Base-by-base conservation (phyloP, 23 tunicate genomes). In the Trididemnum clinides region DNA sequence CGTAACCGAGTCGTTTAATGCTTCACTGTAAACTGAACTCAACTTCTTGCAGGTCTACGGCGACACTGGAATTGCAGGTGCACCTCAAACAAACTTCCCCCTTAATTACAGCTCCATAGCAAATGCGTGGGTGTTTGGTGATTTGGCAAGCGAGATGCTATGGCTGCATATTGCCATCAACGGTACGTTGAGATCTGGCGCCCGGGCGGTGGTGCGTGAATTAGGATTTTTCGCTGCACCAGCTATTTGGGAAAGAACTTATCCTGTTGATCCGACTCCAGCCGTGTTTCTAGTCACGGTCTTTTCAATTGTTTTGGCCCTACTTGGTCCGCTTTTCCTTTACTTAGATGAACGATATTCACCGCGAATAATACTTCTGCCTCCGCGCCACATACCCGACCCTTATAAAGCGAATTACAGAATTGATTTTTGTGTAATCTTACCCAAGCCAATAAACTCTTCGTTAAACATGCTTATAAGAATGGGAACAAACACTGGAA, bases 21-120 rank as follows among this genome's bases (percentile, higher is more conserved):
- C n/a, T n/a, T n/a, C n/a, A n/a, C n/a, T n/a, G n/a, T n/a, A n/a
- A n/a, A n/a, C n/a, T n/a, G n/a, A n/a, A n/a, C n/a, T n/a, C n/a
- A n/a, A n/a, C n/a, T 32, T 66, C 22, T 66, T 25, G 27, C 72
- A 91, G 96, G 96, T 91, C 37, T 91, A 91, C 76, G 96, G 96
- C 6, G 84, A 65, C 23, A 5, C 22, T 18, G 96, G 87, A n/a
- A 58, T 63, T 1, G 21, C 51, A 1, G 90, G 90, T 12, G 34
- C 23, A 1, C 50, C 72, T 23, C 57, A 38, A 3, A 44, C 74
- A 7, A 39, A 91, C 34, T 72, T 91, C 63, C 90, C 86, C 3
- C 28, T 91, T 12, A 82, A 91, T 36, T 91, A 71, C 72, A 91
- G 90, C 72, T 85, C 90, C 22, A 70, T 86, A 12, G 90, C 96